Base-by-base conservation (phyloP, 2,113 vertebrate species). In the Hydrolagus affinis region DNA sequence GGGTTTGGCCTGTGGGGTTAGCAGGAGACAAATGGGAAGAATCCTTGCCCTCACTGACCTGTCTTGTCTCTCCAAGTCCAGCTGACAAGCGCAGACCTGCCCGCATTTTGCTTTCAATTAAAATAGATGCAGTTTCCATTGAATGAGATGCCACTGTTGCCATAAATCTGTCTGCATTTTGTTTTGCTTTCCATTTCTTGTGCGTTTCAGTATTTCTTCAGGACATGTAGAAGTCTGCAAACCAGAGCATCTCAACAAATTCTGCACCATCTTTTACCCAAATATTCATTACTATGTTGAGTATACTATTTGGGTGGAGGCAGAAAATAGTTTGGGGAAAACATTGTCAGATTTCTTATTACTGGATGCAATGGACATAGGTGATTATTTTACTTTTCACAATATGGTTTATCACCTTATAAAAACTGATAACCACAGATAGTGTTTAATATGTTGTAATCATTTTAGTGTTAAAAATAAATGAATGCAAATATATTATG, bases 261-360 rank as follows among this genome's bases (percentile, higher is more conserved):
- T 30, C 7, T 74, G 72, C 72, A 74, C 72, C 17, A 74, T 74
- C 19, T 74, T 30, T 74, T 74, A 74, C 19, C 72, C 72, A 74
- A 17, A 74, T 74, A 19, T 74, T 74, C 72, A 17, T 6, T 74
- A 74, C 44, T 74, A 44, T 74, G 72, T 74, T 44, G 72, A 44
- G 30, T 74, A 74, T 44, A 74, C 14, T 32, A 74, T 74, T 74
- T 74, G 72, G 72, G 72, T 74, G 30, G 72, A 74, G 14, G 72
- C 72, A 44, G 19, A 74, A 74, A 74, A 74, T 17, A 74, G 19
- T 44, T 74, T 44, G 30, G 72, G 72, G 17, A 44, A 74, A 44
- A 74, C 25, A 8, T 14, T 32, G 7, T 74, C 72, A 1, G 72
- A 74, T 21, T 17, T 17, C 72, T 17, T 44, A 74, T 28, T 74